Evolutionary conservation across 2,797 vertebrate species (phyloP), one percentile per base, ranked within the genome.

Genomic region (Catharus ustulatus): DNA sequence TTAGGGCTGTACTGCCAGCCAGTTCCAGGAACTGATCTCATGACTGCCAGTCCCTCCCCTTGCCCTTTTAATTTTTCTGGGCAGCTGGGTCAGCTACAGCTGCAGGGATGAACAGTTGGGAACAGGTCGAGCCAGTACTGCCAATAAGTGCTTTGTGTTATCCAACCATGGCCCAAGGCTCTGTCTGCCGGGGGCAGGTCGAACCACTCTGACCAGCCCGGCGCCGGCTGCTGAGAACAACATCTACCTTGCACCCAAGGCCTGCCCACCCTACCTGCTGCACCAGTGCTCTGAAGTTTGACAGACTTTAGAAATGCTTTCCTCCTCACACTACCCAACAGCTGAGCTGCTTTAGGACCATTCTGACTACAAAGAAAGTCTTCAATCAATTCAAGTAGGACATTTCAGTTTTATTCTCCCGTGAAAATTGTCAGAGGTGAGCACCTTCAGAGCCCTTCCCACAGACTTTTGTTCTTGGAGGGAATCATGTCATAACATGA

Each of bases 111-210:
- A 95, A 91, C 87, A 81, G 85, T 17, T 81, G 83, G 71, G 87
- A 96, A 95, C 95, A 96, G 91, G 95, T 91, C 0, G 36, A 95
- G 93, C 94, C 88, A 90, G 96, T 90, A 66, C 1, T 5, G 69
- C 61, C 71, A 77, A 72, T 49, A 84, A 86, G 62, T 29, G 80
- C 80, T 94, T 59, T 90, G 80, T 84, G 80, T 76, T 91, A 93
- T 95, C 85, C 95, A 96, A 87, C 86, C 15, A 4, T 95, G 93
- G 88, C 96, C 95, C 93, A 90, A 73, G 94, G 94, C 95, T 88
- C 94, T 91, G 94, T 93, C 96, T 95, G 85, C 83, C 1, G 0
- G 36, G 62, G 91, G 85, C 94, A 95, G 94, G 95, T 95, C 4
- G 2, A 96, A 96, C 95, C 90, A 91, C 96, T 62, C 91, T 76